Base-by-base conservation (phyloP, 2,888 invertebrate species). In the Parnassius glacialis region DNA sequence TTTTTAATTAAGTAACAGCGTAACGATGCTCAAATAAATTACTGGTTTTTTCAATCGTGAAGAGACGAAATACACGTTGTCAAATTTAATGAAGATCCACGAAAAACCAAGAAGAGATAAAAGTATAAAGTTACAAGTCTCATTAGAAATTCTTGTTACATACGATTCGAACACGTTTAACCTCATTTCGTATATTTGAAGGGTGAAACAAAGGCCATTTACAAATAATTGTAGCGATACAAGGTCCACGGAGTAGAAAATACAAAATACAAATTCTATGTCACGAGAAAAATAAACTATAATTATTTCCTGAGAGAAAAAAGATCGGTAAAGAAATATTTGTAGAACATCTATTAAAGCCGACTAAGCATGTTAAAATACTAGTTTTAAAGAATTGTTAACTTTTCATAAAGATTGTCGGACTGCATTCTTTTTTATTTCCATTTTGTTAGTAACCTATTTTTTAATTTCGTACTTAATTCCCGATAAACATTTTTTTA, bases 91-190 rank as follows among this genome's bases (percentile, higher is more conserved):
- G 59, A 44, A 41, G 44, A 59, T 52, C 34, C 43, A 44, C 59
- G 52, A 52, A 34, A 16, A 50, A 59, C 52, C 52, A 59, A 52
- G 59, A 53, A 41, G 53, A 59, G 47, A 51, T 45, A 52, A 43
- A 58, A 52, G 45, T 53, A 59, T 59, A 59, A 44, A 59, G 52
- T 59, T 52, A 59, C 59, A 44, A 3, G 53, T 42, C 59, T 53
- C 20, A 59, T 52, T 59, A 52, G 51, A 58, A 52, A 59, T 59
- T 53, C 59, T 48, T 25, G 47, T 59, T 53, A 59, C 53, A 53
- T 59, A 52, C 59, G 53, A 48, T 53, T 34, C 48, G 47, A 48
- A 47, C 59, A 53, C 59, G 59, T 53, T 41, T 53, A 59, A 59
- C 47, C 53, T 59, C 53, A 48, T 53, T 59, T 45, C 45, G 52